Conservation (phyloP, 2,113 vertebrate species). For the Lichenostomus cassidix region DNA sequence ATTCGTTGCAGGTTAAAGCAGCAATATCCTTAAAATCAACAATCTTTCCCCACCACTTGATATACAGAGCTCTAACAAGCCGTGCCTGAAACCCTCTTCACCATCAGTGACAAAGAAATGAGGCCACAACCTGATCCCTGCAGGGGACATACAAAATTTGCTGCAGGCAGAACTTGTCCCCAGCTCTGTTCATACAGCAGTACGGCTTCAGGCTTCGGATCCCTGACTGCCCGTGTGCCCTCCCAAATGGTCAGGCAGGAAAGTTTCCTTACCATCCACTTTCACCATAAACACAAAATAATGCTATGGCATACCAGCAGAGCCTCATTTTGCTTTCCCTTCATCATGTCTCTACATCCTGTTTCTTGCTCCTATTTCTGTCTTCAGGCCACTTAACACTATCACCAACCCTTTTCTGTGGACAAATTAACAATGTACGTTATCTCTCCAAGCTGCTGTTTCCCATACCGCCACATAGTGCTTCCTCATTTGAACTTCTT, state of each 20-base stretch:
- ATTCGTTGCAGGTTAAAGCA: neutral
- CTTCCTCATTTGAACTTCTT: conserved; percentile 36
- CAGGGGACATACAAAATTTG: accelerated
- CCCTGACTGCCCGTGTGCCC: neutral
- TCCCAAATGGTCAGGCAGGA: neutral
- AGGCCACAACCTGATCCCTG: neutral
- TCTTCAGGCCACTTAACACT: conserved; percentile 1
- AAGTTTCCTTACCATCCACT: neutral
- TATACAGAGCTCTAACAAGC: neutral
- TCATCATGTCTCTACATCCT: neutral
- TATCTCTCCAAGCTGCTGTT: conserved; percentile 45
- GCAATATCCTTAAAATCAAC: neutral
- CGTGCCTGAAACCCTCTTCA: neutral
- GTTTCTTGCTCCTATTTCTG: conserved; percentile 20
- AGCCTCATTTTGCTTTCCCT: neutral
- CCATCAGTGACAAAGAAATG: neutral
- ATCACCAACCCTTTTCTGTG: neutral
- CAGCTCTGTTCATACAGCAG: neutral
- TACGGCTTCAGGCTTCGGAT: accelerated
- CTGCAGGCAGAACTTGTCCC: neutral
- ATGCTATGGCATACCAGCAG: neutral
- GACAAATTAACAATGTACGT: conserved; percentile 19
- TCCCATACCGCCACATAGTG: neutral
- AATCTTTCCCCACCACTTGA: accelerated
- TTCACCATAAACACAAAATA: neutral